Evolutionary conservation across 1,140 invertebrate genomes (phyloP), one percentile per base, ranked within the genome.

Genomic region (Stenopsyche tienmushanensis): DNA sequence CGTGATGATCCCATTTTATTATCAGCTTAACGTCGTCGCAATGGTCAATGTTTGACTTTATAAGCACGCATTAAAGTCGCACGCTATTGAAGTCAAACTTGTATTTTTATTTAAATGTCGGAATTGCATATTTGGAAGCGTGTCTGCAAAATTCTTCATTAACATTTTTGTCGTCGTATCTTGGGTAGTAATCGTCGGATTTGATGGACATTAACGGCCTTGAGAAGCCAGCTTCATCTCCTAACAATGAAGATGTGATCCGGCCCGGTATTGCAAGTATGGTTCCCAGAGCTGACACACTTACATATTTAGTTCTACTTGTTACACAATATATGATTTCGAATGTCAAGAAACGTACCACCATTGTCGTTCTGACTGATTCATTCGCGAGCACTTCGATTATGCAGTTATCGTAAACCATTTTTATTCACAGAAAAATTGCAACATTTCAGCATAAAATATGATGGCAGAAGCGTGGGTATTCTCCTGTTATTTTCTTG

Each of bases 261-360:
- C 41, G 39, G 34, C 18, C 39, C 10, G 29, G 25, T 34, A 34
- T 7, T 18, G 47, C 47, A 21, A 3, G 29, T 45, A 21, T 10
- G 34, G 55, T 58, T 58, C 55, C 55, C 55, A 58, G 42, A 25
- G 21, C 55, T 58, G 55, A 45, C 55, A 58, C 29, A 58, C 24
- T 58, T 58, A 45, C 55, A 58, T 58, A 58, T 58, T 58, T 58
- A 58, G 55, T 44, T 44, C 41, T 45, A 58, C 55, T 58, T 58
- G 55, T 58, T 58, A 58, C 55, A 58, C 41, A 58, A 58, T 58
- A 58, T 20, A 41, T 17, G 39, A 58, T 44, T 58, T 58, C 34
- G 17, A 58, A 58, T 58, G 55, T 58, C 55, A 58, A 58, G 55
- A 42, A 58, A 23, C 10, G 39, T 58, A n/a, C 39, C 39, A 29